Evolutionary conservation across 2,113 vertebrate species (phyloP), one percentile per base, ranked within the genome.

Genomic region (Dicentrarchus labrax): DNA sequence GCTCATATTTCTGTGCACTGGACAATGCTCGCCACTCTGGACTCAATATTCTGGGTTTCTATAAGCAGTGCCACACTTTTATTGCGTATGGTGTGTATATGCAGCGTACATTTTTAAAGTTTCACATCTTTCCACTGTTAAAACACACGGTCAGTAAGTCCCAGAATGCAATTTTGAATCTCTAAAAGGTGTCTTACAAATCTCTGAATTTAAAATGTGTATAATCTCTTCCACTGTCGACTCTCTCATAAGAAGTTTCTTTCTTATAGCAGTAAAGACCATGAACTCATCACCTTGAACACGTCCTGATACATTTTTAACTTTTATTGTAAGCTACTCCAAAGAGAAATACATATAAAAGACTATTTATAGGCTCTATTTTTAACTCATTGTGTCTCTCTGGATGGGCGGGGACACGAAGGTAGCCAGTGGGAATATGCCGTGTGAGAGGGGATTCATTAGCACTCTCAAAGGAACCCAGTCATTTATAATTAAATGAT

Each of bases 401-500:
- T 13, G 3, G 65, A 36, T 24, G 50, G 76, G 72, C 38, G 56
- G 65, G 45, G 30, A 30, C 39, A 15, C 62, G 19, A 73, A 65
- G 71, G 24, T 56, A 17, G 24, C 83, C 86, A 3, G 43, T 56
- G 83, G 85, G 83, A 82, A 68, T 69, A 45, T 70, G 54, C 59
- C 43, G 77, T 38, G 76, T 64, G 82, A 86, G 71, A 72, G 43
- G 79, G 56, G 85, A 80, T 86, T 93, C 89, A 91, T 93, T 89
- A 93, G 86, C 76, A 7, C 79, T 83, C 89, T 90, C 90, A 76
- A 60, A 88, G 88, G 92, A 74, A 84, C 59, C 41, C 82, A 62
- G 67, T 76, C 87, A 93, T 94, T 88, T 76, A 93, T 92, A 91
- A 94, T 93, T 88, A 80, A 93, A 72, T 65, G 75, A 51, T 21